These are phyloP conservation scores for Nephrotoma flavescens DNA, from an alignment of 2,888 invertebrate genomes.

Conservation along the genomic window DNA sequence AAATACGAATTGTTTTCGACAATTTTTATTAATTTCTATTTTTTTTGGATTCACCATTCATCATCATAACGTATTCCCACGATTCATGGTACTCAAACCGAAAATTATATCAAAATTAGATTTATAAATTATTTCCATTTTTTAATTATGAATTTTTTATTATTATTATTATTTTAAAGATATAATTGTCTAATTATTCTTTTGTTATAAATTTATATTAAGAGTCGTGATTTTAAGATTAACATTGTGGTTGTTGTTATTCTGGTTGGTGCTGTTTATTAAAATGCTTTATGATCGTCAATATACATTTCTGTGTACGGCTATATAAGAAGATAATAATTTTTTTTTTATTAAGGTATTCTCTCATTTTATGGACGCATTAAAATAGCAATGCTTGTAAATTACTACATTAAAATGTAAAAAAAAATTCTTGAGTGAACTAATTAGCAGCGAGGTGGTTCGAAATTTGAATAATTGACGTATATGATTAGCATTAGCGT, in stretches of 20 bases:
- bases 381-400: background rate
- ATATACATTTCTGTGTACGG: background rate
- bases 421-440: background rate
- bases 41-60: background rate
- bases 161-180: background rate
- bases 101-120: background rate
- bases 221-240: background rate
- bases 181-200: background rate
- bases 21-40: background rate
- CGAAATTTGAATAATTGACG: background rate
- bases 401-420: background rate
- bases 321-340: background rate
- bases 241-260: background rate
- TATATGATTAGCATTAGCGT: background rate
- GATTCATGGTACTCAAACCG: background rate
- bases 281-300: background rate
- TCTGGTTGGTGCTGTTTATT: background rate
- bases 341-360: background rate
- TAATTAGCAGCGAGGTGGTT: background rate
- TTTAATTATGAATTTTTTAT: background rate
- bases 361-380: background rate
- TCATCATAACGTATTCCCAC: background rate
- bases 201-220: background rate
- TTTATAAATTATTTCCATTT: background rate
- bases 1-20: background rate